Conservation (phyloP, 2,888 invertebrate species). For the Petrophora chlorosata region DNA sequence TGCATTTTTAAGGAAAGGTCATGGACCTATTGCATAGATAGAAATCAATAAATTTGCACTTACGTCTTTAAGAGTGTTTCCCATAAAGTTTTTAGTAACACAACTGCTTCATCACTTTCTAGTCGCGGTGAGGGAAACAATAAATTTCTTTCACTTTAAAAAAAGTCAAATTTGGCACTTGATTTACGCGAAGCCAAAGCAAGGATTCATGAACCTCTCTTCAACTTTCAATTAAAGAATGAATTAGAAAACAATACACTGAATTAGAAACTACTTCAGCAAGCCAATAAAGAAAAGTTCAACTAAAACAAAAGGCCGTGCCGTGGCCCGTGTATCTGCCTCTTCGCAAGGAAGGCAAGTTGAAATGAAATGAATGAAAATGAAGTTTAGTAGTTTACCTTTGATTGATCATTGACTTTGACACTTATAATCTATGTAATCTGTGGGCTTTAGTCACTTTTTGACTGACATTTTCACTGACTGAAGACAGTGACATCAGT, state of each 20-base stretch:
- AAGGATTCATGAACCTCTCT: neutral
- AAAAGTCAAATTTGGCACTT: slow-evolving; percentile 13
- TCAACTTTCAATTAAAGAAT: neutral
- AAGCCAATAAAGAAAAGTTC: slow-evolving; percentile 9
- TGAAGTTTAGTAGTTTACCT: too few species aligned
- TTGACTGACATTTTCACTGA: too few species aligned
- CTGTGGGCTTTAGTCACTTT: too few species aligned
- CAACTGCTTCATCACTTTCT: slow-evolving; percentile 33
- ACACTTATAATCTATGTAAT: too few species aligned
- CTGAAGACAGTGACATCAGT: too few species aligned
- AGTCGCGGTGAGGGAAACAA: slow-evolving; percentile 17
- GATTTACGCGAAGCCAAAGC: neutral
- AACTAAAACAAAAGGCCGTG: slow-evolving; percentile 15
- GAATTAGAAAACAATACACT: slow-evolving; percentile 1
- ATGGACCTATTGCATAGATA: too few species aligned
- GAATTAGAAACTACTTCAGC: neutral
- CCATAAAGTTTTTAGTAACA: slow-evolving; percentile 47
- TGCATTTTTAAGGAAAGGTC: too few species aligned
- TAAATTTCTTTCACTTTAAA: slow-evolving; percentile 30
- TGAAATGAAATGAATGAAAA: too few species aligned
- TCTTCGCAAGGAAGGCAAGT: slow-evolving; percentile 1
- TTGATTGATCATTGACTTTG: too few species aligned
- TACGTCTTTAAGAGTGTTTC: slow-evolving; percentile 48
- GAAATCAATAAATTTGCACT: slow-evolving; percentile 36
- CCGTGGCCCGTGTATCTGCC: slow-evolving; percentile 6